Base-by-base conservation (phyloP, 92 coral and sea anemone species). In the Actinostola sp. region DNA sequence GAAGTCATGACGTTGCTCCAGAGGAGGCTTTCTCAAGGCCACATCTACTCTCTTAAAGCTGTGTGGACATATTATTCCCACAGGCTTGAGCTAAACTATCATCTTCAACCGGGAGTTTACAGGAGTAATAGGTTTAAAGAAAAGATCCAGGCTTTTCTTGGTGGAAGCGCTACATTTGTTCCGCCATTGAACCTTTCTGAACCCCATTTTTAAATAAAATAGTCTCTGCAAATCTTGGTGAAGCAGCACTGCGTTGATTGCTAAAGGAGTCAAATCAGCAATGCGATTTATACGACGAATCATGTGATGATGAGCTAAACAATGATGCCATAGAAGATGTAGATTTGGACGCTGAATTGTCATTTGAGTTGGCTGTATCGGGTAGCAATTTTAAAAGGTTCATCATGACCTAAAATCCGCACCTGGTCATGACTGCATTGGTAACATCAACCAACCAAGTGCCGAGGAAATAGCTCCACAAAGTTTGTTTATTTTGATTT, bases 291-390 rank as follows among this genome's bases (percentile, higher is more conserved):
- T n/a, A n/a, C n/a, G n/a, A n/a, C n/a, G n/a, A n/a, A n/a, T n/a
- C n/a, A n/a, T n/a, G n/a, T 45, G 71, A 58, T 56, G 82, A 82
- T 49, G 76, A 30, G 51, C 75, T 82, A 25, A 33, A 43, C 38
- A 66, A 77, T 61, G 76, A 67, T 54, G 67, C 39, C 54, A 35
- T 31, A 41, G 88, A 82, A 69, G 82, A 70, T 64, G 57, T 82
- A 58, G 82, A 82, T 75, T 46, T 75, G 62, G 70, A 75, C 61
- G 82, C 80, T 33, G 87, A 82, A 75, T 68, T 75, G 70, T 67
- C 14, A 39, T n/a, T n/a, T 72, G 87, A 75, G 88, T 49, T 82
- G 88, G 88, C 82, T 82, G 46, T 76, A 75, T 76, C 62, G 89
- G 68, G 89, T 78, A 54, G 84, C 72, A 45, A 64, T 71, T 14